Percentiles rank a stretch among this genome's conserved stretches.
Conservation (phyloP, 2,888 invertebrate species). For the Tinea semifulvella region DNA sequence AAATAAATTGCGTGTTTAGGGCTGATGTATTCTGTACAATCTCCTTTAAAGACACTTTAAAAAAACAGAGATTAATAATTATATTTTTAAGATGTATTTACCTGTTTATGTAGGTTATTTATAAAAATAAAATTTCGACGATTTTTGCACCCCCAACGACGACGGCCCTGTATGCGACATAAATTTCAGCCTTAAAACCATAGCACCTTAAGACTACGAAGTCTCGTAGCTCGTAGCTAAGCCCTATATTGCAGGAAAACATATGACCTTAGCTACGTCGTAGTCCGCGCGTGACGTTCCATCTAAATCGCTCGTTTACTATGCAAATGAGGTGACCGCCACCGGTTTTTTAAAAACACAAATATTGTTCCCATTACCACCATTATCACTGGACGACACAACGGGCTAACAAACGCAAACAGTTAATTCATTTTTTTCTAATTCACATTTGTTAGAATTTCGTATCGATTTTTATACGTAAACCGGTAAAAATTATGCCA, state of each 20-base stretch:
- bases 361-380: conserved; percentile 39
- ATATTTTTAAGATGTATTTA: no score
- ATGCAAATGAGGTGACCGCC: conserved; percentile 59
- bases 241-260: background rate
- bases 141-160: no score
- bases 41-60: no score
- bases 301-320: conserved; percentile 62
- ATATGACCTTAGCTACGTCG: conserved; percentile 23
- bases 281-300: conserved; percentile 56
- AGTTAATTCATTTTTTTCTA: conserved; percentile 1
- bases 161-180: no score
- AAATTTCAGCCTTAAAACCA: no score
- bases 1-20: no score
- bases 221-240: conserved; percentile 5
- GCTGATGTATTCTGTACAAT: no score
- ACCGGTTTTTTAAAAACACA: conserved; percentile 49
- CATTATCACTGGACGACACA: conserved; percentile 19
- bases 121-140: no score
- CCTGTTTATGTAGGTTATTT: no score
- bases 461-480: no score
- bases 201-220: background rate
- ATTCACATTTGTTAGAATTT: background rate
- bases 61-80: no score
- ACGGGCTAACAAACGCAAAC: background rate
- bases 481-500: no score